Base-by-base conservation (phyloP, 2,888 invertebrate species). In the Gastracanthus pulcherrimus region DNA sequence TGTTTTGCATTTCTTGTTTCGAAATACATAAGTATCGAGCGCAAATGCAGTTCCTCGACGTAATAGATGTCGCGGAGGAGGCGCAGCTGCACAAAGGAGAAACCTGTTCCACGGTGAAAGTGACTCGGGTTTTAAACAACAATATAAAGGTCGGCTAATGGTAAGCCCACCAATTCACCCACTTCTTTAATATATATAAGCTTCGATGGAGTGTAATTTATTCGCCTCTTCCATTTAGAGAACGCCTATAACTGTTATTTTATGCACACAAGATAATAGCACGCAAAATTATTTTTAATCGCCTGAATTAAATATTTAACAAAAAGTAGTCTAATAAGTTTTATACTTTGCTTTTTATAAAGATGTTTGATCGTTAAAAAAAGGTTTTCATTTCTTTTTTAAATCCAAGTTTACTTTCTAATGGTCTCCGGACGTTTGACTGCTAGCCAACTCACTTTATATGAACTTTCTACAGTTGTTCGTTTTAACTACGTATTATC, bases 101-200 rank as follows among this genome's bases (percentile, higher is more conserved):
- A 81, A 83, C 80, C 80, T 41, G 80, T 83, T 83, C n/a, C 19
- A 5, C 58, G 71, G 82, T 83, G 82, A 83, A 83, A 83, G 82
- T 83, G 13, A 55, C 72, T 66, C 67, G 19, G 29, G 72, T 60
- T 76, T 66, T 51, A 51, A 31, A 71, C 29, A 29, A 72, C 48
- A 60, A 81, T 80, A 71, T 70, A 76, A n/a, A 67, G 58, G 58
- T 76, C 69, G 58, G 31, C 13, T 75, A 60, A 75, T 69, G 48
- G 64, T 55, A 70, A 80, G n/a, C 41, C 13, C 9, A 38, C 26
- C 31, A 31, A 66, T n/a, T 23, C n/a, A 11, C 23, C 66, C 29
- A 23, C 26, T 13, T 23, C 31, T 55, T 60, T 23, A 41, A 72
- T 60, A 55, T n/a, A n/a, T n/a, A n/a, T 26, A 19, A 29, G 11